phyloP scores from a whole-genome alignment of 2,888 invertebrate species.

The Ochlodes sylvanus region DNA sequence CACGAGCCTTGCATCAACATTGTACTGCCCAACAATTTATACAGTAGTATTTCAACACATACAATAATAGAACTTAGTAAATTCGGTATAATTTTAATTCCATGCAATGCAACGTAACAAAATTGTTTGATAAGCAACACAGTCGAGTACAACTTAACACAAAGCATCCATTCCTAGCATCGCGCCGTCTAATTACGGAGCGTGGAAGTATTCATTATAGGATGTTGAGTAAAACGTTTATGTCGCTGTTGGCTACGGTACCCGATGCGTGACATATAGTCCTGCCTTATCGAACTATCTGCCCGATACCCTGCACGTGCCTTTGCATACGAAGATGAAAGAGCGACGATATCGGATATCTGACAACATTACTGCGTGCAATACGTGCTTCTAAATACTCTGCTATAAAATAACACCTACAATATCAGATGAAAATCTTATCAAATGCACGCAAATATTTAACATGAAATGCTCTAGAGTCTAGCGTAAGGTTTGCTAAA shows the following conservation, averaged over 20 bases:
- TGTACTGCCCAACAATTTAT: no score
- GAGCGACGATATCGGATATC: conserved; percentile 64
- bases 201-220: conserved; percentile 73
- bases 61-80: no score
- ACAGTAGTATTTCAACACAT: no score
- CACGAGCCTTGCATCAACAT: no score
- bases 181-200: conserved; percentile 66
- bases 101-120: no score
- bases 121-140: not conserved
- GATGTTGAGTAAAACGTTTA: conserved; percentile 65
- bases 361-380: conserved; percentile 58
- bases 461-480: not conserved
- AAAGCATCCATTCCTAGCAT: conserved; percentile 57
- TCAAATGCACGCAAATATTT: conserved; percentile 26
- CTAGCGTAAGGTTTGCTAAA: not conserved
- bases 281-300: conserved; percentile 70
- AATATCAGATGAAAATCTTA: conserved; percentile 67
- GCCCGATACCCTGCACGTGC: conserved; percentile 69
- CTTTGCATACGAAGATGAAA: conserved; percentile 66
- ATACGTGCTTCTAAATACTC: conserved; percentile 54
- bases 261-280: conserved; percentile 71
- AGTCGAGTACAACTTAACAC: conserved; percentile 28
- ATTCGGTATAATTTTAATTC: no score
- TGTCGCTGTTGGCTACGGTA: conserved; percentile 55
- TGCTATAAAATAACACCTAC: conserved; percentile 59